Conservation (phyloP, 2,113 vertebrate genomes). For the Theristicus caerulescens region DNA sequence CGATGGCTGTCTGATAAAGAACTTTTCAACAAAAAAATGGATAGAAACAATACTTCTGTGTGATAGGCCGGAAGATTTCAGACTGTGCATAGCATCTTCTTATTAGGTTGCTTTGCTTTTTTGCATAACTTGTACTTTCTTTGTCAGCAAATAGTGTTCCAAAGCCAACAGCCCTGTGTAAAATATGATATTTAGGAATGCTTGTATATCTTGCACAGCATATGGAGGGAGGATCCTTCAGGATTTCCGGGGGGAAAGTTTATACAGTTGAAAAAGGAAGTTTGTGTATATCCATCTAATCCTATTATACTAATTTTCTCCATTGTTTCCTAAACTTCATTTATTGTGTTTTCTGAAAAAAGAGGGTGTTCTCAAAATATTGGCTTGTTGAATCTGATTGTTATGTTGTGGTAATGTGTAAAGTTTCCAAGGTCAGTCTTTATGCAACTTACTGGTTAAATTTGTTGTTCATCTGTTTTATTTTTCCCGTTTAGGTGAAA, state of each 20-base stretch:
- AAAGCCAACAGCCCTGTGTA: neutral
- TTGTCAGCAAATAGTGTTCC: neutral
- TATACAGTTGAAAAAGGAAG: neutral
- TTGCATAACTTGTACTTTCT: neutral
- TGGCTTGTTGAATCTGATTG: neutral
- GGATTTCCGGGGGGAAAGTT: slow-evolving; percentile 5
- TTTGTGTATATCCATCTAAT: neutral
- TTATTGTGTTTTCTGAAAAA: neutral
- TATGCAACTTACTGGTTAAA: neutral
- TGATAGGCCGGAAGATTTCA: neutral
- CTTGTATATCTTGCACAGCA: neutral
- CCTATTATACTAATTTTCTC: neutral
- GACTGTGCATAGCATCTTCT: neutral
- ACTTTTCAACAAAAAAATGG: neutral
- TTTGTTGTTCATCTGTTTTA: neutral
- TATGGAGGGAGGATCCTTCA: slow-evolving; percentile 12
- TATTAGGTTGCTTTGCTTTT: neutral
- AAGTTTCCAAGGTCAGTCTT: neutral
- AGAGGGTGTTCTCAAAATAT: neutral
- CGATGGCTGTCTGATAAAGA: neutral
- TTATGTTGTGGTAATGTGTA: neutral
- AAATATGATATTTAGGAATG: neutral
- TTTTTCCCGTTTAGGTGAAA: slow-evolving; percentile 79
- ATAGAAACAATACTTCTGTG: neutral
- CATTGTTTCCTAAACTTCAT: neutral